These are phyloP conservation scores for Tor tambroides DNA, from an alignment of 2,113 vertebrate species.

Conservation along the genomic window DNA sequence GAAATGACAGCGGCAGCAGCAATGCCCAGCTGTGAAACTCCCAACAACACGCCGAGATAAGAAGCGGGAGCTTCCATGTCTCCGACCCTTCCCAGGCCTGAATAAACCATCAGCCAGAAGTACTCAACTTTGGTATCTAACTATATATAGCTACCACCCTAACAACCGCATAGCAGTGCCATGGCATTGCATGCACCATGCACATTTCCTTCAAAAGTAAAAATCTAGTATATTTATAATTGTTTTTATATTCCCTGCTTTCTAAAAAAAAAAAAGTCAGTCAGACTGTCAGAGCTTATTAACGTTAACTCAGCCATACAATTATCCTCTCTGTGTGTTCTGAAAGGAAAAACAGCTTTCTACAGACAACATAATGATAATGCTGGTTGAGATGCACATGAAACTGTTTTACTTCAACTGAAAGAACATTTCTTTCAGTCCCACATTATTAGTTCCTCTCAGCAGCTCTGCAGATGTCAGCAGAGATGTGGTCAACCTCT, in stretches of 20 bases:
- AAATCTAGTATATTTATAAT: background rate
- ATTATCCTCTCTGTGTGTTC: conserved; percentile 28
- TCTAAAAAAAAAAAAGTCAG: background rate
- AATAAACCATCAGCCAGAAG: background rate
- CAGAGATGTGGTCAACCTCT: conserved; percentile 25
- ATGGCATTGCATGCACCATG: background rate
- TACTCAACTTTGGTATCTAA: background rate
- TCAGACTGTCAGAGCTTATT: background rate
- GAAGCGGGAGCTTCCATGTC: conserved; percentile 41
- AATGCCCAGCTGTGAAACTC: conserved; percentile 55
- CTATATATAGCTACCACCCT: background rate
- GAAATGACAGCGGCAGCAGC: conserved; percentile 58
- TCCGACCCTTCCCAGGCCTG: conserved; percentile 47
- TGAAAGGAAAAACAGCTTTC: background rate
- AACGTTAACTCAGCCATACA: background rate
- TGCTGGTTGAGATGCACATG: background rate
- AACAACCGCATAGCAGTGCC: background rate
- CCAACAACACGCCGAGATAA: conserved; percentile 62
- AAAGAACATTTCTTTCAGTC: background rate
- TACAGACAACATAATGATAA: conserved; percentile 11
- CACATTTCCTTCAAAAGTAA: background rate
- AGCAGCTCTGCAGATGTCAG: conserved; percentile 25
- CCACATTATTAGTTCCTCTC: background rate
- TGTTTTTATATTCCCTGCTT: background rate
- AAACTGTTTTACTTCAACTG: background rate